These are phyloP conservation scores for Myotis pilosus DNA, from an alignment of 2,797 vertebrate species.

Conservation along the genomic window DNA sequence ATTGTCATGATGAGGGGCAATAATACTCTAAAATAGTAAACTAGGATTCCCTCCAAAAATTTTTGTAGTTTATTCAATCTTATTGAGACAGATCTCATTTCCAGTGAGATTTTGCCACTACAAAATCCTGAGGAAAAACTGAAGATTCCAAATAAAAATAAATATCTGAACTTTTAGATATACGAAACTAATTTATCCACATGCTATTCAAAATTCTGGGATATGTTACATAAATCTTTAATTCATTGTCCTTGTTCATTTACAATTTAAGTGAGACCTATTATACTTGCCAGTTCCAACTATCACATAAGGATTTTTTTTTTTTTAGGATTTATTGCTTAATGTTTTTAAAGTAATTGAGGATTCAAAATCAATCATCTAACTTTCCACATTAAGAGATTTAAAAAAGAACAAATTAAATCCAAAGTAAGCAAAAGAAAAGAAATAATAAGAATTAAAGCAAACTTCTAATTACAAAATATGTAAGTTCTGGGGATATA, in stretches of 20 bases:
- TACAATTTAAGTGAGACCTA: not conserved
- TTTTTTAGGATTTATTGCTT: not conserved
- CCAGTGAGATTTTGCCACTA: not conserved
- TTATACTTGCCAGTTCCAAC: not conserved
- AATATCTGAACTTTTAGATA: not conserved
- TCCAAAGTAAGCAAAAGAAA: not conserved
- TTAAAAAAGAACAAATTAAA: not conserved
- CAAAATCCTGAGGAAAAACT: not conserved
- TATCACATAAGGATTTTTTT: not conserved
- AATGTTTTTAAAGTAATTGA: conserved; percentile 29
- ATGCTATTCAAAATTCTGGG: not conserved
- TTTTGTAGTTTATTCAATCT: not conserved
- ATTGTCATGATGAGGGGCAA: not conserved
- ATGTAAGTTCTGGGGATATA: not conserved
- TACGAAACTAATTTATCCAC: not conserved
- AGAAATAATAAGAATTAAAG: not conserved
- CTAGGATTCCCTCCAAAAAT: not conserved
- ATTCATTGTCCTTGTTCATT: not conserved
- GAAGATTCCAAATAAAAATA: not conserved
- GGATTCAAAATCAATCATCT: not conserved
- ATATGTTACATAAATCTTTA: not conserved
- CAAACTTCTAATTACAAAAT: not conserved
- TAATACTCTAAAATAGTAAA: not conserved
- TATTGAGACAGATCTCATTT: not conserved
- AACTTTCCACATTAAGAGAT: not conserved